Evolutionary conservation across 30 jellyfish, hydroid and myxozoan species (phyloP), one percentile per base, ranked within the genome.

Genomic region (Mastigias papua): DNA sequence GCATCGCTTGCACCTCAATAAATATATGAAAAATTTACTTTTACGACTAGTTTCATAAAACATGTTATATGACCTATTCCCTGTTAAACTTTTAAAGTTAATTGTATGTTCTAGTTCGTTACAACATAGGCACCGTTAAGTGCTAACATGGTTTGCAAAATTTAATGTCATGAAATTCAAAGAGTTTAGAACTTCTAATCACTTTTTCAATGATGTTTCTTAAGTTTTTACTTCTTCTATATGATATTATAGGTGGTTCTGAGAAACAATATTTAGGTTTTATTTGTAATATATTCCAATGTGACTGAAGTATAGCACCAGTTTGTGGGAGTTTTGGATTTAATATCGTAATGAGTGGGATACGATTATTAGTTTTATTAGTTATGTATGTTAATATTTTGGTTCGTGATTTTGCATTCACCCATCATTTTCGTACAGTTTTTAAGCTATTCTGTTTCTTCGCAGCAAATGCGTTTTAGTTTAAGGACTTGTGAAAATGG

Each of bases 211-310:
- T 27, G 27, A 58, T 58, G 34, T 78, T 76, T 46, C 76, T 15
- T 51, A 78, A 37, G 60, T 61, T 34, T 37, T 78, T 78, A 57
- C 79, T 51, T 64, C 89, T 30, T 64, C 32, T 78, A 61, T 51
- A 78, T 30, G 78, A 28, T 48, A 61, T 58, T 54, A 78, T 34
- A 9, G 89, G 79, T 78, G 67, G 78, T 27, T 51, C 68, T 25
- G 79, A 37, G 34, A 73, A 35, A 27, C 51, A 34, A 11, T 54
- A 19, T 54, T 54, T 16, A 22, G 82, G 65, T 26, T 70, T 70
- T 37, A 73, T n/a, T 27, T 73, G 85, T 3, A 73, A 71, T 20
- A 73, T 19, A 13, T 37, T n/a, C 85, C 85, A 73, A 49, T 61
- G 67, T 78, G 32, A 9, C 26, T 64, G 58, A 21, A 64, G 79